Evolutionary conservation across 2,113 vertebrate species (phyloP), one percentile per base, ranked within the genome.

Genomic region (Marmota monax): DNA sequence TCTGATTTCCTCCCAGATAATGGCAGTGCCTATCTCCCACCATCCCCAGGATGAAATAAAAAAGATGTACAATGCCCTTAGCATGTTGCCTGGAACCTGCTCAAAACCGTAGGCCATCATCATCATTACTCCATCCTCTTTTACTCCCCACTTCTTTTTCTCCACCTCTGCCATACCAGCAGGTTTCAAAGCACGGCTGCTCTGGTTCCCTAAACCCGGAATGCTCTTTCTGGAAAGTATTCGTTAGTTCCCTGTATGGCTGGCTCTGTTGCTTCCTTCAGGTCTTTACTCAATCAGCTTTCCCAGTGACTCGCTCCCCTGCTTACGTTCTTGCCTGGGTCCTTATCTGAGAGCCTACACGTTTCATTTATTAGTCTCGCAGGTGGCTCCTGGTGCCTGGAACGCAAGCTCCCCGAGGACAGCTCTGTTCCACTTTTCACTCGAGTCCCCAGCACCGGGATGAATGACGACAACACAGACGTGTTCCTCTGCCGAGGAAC

Each of bases 1-100:
- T 37, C 97, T 65, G n/a, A 70, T 34, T 93, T 93, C 63, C 90
- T 84, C 61, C 85, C 74, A 76, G 70, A 51, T 61, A 90, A 73
- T 1, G 27, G 29, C 12, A 74, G 32, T 12, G 48, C 16, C 78
- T 69, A 74, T n/a, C 67, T 69, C 29, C 63, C 32, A 53, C 48
- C 58, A 56, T 80, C 61, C 29, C n/a, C 29, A 77, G 76, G 51
- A 72, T 65, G 18, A 67, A 88, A 56, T 42, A 88, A 88, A 83
- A 42, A 56, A 63, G 45, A 65, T 22, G 29, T 78, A 61, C 20
- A 80, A 27, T 76, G 73, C 73, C n/a, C 51, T 45, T 20, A 69
- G 73, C 37, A 39, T 32, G 2, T 10, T 56, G 61, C 61, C n/a
- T 22, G 58, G 39, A 56, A 93, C 70, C 82, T 90, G 84, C 69